Evolutionary conservation across 2,797 vertebrate genomes (phyloP).

Genomic region (Rhincodon typus): DNA sequence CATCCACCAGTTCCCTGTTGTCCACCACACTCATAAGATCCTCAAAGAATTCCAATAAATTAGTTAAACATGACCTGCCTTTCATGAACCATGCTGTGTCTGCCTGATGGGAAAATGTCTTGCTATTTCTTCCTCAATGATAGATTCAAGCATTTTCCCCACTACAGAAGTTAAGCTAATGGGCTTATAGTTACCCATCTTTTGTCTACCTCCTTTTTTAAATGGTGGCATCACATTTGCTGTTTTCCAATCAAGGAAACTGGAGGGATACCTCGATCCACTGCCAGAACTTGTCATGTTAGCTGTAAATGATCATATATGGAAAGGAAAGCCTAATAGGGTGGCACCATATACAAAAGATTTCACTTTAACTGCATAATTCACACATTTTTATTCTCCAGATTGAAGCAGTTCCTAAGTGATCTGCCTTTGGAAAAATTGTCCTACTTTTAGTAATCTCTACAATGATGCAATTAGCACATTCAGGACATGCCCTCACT

Average conservation of each 20-base stretch:
- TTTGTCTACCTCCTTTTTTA: too few relatives aligned
- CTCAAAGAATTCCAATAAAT: too few relatives aligned
- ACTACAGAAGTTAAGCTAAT: too few relatives aligned
- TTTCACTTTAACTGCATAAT: neutral
- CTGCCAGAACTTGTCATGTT: neutral
- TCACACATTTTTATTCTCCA: neutral
- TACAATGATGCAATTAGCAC: neutral
- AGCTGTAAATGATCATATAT: neutral
- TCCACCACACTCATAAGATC: too few relatives aligned
- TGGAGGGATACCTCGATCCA: neutral
- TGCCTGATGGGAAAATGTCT: too few relatives aligned
- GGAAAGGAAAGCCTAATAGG: neutral
- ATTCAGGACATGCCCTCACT: neutral
- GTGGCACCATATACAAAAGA: neutral
- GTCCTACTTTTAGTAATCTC: neutral
- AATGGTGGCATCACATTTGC: too few relatives aligned
- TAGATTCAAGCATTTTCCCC: too few relatives aligned
- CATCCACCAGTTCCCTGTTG: too few relatives aligned
- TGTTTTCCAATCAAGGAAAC: neutral
- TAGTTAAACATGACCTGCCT: too few relatives aligned
- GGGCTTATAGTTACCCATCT: too few relatives aligned
- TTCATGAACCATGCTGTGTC: too few relatives aligned
- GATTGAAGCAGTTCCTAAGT: neutral
- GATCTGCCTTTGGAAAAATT: neutral
- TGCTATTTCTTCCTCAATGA: too few relatives aligned